Evolutionary conservation across 2,797 vertebrate genomes (phyloP).

Genomic region (Amniataba percoides): DNA sequence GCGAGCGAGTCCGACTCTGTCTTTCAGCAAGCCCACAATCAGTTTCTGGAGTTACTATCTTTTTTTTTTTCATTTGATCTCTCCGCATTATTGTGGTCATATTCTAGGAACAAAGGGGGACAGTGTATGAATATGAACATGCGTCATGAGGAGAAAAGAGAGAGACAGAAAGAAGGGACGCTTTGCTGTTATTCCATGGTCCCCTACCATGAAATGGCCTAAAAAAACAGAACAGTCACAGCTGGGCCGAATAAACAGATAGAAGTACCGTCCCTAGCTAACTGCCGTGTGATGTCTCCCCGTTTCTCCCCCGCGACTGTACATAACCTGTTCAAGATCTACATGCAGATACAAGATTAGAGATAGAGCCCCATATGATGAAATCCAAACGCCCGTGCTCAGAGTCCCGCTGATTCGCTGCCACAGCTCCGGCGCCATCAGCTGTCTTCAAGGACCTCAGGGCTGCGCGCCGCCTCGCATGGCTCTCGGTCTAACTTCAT

Average conservation of each 20-base stretch:
- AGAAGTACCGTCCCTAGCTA: constrained; percentile 37
- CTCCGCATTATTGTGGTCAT: constrained; percentile 17
- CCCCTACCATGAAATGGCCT: constrained; percentile 67
- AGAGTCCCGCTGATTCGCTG: constrained; percentile 10
- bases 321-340: constrained; percentile 64
- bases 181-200: constrained; percentile 70
- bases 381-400: constrained; percentile 41
- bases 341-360: constrained; percentile 56
- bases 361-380: constrained; percentile 54
- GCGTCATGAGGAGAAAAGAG: constrained; percentile 49
- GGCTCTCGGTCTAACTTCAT: constrained; percentile 61
- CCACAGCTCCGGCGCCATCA: constrained; percentile 14
- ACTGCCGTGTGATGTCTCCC: constrained; percentile 38
- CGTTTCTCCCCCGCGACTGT: constrained; percentile 33
- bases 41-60: constrained; percentile 23
- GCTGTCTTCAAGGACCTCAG: constrained; percentile 49
- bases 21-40: constrained; percentile 32
- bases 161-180: constrained; percentile 43
- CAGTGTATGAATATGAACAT: constrained; percentile 36
- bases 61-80: constrained; percentile 62
- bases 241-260: constrained; percentile 52
- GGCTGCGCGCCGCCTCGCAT: constrained; percentile 32
- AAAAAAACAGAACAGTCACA: constrained; percentile 63
- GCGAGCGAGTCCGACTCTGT: constrained; percentile 40
- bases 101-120: constrained; percentile 38